These are phyloP conservation scores for Argya squamiceps DNA, from an alignment of 2,797 vertebrate genomes.

Conservation along the genomic window DNA sequence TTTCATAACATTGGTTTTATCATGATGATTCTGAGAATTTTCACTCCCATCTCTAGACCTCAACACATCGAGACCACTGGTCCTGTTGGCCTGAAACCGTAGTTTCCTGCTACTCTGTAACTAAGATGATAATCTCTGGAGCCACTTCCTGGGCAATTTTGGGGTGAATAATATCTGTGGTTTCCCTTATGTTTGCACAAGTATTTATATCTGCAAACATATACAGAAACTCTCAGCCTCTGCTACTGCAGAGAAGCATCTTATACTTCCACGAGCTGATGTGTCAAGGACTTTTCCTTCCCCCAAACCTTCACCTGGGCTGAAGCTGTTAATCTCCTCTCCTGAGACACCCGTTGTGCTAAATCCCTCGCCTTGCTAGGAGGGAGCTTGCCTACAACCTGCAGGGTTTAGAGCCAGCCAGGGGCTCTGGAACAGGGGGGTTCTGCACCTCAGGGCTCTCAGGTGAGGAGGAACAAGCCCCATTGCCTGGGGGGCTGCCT, in stretches of 20 bases:
- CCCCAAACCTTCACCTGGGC: not conserved
- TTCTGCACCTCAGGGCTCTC: not conserved
- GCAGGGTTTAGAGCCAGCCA: not conserved
- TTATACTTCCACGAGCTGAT: not conserved
- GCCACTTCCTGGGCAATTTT: slow-evolving; percentile 5
- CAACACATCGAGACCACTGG: not conserved
- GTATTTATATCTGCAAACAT: not conserved
- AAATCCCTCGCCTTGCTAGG: not conserved
- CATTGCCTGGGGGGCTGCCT: not conserved
- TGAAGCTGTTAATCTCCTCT: not conserved
- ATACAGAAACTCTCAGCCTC: not conserved
- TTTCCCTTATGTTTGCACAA: slow-evolving; percentile 3
- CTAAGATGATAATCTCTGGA: not conserved
- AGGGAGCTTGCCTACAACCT: not conserved
- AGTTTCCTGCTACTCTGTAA: not conserved
- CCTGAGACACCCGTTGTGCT: not conserved
- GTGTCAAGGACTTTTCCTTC: not conserved
- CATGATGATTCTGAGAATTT: not conserved
- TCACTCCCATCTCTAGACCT: not conserved
- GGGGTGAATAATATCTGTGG: not conserved
- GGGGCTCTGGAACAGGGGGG: not conserved
- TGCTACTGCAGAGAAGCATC: not conserved
- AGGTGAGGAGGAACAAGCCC: not conserved
- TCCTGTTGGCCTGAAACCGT: not conserved
- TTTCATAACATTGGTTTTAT: not conserved